A percentile compares a stretch with the other conserved stretches of the same genome.
phyloP scores from a whole-genome alignment of 2,888 invertebrate species.

The Criorhina ranunculi region DNA sequence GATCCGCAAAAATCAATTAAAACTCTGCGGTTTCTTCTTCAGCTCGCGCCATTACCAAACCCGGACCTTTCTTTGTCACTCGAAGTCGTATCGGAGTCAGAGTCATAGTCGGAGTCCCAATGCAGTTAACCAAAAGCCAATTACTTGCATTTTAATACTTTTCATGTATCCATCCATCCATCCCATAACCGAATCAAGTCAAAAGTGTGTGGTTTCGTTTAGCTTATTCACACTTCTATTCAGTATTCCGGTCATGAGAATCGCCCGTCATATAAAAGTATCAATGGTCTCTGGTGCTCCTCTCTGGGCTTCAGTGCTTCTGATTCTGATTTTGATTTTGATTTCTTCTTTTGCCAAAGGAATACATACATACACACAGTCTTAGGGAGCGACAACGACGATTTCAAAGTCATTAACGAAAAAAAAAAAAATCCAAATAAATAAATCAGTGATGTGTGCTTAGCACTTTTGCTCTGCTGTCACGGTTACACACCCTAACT shows the following conservation, averaged over 20 bases:
- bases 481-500: constrained; percentile 61
- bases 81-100: no score
- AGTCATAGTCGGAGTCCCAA: not conserved
- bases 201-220: constrained; percentile 67
- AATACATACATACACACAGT: not conserved
- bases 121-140: constrained; percentile 67
- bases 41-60: no score
- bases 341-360: constrained; percentile 14
- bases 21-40: constrained; percentile 62
- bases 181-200: constrained; percentile 63
- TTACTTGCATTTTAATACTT: constrained; percentile 70
- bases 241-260: constrained; percentile 73
- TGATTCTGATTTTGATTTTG: constrained; percentile 13
- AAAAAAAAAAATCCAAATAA: constrained; percentile 16
- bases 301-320: constrained; percentile 25
- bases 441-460: constrained; percentile 59
- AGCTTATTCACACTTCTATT: constrained; percentile 73
- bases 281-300: constrained; percentile 52
- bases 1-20: constrained; percentile 72
- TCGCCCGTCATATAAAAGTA: constrained; percentile 70
- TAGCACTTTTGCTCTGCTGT: constrained; percentile 57
- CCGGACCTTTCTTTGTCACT: constrained; percentile 75
- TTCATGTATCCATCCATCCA: constrained; percentile 18
- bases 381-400: constrained; percentile 38
- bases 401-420: constrained; percentile 64